Evolutionary conservation across 2,797 vertebrate genomes (phyloP).

Genomic region (Micromesistius poutassou): DNA sequence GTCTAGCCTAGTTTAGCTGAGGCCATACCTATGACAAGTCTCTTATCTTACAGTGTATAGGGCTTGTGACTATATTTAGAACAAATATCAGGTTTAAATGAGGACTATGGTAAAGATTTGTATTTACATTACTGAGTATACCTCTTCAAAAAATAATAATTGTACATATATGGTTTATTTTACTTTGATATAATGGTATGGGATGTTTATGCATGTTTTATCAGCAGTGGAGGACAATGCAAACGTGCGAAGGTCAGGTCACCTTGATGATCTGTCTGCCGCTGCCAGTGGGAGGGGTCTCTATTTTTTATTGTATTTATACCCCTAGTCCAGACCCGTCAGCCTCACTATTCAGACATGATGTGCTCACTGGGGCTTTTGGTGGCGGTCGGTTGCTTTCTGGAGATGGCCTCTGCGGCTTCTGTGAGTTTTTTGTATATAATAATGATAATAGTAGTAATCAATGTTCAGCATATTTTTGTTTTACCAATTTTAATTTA

Average conservation of each 20-base stretch:
- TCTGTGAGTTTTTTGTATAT: constrained; percentile 51
- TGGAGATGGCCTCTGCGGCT: constrained; percentile 45
- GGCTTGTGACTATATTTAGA: background rate
- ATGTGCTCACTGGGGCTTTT: constrained; percentile 28
- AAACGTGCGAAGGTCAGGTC: background rate
- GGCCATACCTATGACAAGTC: background rate
- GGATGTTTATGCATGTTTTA: background rate
- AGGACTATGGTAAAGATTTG: too few species aligned
- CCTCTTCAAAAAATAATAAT: background rate
- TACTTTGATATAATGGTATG: background rate
- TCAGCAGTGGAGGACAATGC: background rate
- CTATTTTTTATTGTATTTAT: background rate
- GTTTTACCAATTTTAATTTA: background rate
- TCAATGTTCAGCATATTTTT: background rate
- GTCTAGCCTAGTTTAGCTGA: background rate
- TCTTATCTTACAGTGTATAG: background rate
- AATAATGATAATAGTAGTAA: background rate
- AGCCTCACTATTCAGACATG: background rate
- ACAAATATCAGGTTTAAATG: background rate
- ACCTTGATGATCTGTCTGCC: background rate
- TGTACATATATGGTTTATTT: background rate
- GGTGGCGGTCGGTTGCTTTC: constrained; percentile 41
- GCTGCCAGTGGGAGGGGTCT: background rate
- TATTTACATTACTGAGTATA: background rate
- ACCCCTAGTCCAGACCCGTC: background rate